Base-by-base conservation (phyloP, 2,888 invertebrate species). In the Masnerella sp. region DNA sequence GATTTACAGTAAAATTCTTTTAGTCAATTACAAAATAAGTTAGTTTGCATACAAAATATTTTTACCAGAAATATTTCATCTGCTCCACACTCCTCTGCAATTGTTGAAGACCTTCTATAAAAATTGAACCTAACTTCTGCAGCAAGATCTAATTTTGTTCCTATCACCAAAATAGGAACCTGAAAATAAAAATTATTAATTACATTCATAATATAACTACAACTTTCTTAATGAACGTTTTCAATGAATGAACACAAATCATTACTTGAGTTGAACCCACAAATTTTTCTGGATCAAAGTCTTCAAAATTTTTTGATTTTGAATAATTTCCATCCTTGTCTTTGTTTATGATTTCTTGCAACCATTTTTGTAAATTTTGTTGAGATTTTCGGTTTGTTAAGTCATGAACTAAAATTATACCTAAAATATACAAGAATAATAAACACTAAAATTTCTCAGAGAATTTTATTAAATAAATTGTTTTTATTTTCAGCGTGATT, bases 361-460 rank as follows among this genome's bases (percentile, higher is more conserved):
- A 88, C 98, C 98, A 99, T 87, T 95, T 95, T 75, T 94, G 92
- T 69, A 99, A 89, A 89, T 98, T 98, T 70, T 95, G 92, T 86
- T 98, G 96, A 58, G 98, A 98, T 88, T 98, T 98, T 76, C 96
- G 91, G 88, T 99, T 99, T 3, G 96, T 96, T 82, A 99, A 89
- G 89, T 99, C 99, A 86, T 99, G 98, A 1, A 99, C 98, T 72
- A 99, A 89, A 80, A 99, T 96, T 28, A 98, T 94, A 70, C 94
- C 94, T 94, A 72, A n/a, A 56, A 61, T 38, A 32, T 34, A 20
- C 2, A 34, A 1, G 1, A 9, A 9, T 7, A 34, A 11, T 34
- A 11, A 34, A 11, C 2, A 34, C 1, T 28, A n/a, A n/a, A n/a
- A n/a, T n/a, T n/a, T n/a, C n/a, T n/a, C n/a, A n/a, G n/a, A n/a